Base-by-base conservation (phyloP, 53 echinoderm and acorn worm species). In the Holothuria leucospilota region DNA sequence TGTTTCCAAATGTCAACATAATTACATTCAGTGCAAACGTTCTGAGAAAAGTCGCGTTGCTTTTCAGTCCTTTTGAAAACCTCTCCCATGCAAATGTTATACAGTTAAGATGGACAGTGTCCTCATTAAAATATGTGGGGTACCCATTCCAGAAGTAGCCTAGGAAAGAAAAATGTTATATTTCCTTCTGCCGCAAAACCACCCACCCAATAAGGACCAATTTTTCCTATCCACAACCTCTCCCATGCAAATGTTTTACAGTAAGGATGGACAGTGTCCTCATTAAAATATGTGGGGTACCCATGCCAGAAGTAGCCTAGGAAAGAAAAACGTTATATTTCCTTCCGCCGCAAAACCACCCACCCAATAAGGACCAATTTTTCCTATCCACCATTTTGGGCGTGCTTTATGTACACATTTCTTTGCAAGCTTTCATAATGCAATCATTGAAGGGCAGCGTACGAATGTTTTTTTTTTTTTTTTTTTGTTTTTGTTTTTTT, bases 81-180 rank as follows among this genome's bases (percentile, higher is more conserved):
- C n/a, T 88, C 88, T 15, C 69, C 82, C 82, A 88, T 88, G 21
- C 25, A 39, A 16, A 28, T 52, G 11, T 81, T 69, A 24, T 73
- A 24, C 86, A 26, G 6, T 69, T 5, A 18, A 73, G 82, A 42
- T 87, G 63, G 2, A 65, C 24, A 11, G 73, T 82, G 20, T 88
- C 62, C 11, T 29, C 41, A 24, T 51, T 13, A 38, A 75, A 78
- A 51, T 85, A 89, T 46, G 29, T 88, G 0, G 28, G 73, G 41
- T 73, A 83, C 10, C 82, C 88, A 53, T 83, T 83, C 82, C 82
- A 88, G 0, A 25, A 82, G 51, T 83, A 88, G 2, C 73, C 72
- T 4, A 71, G 13, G 41, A 88, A 88, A 11, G 59, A 68, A 60
- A 62, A 82, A 88, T 0, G 71, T 63, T 4, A 70, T 81, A 27